Base-by-base conservation (phyloP, 1,140 invertebrate genomes). In the Drosophila mojavensis region DNA sequence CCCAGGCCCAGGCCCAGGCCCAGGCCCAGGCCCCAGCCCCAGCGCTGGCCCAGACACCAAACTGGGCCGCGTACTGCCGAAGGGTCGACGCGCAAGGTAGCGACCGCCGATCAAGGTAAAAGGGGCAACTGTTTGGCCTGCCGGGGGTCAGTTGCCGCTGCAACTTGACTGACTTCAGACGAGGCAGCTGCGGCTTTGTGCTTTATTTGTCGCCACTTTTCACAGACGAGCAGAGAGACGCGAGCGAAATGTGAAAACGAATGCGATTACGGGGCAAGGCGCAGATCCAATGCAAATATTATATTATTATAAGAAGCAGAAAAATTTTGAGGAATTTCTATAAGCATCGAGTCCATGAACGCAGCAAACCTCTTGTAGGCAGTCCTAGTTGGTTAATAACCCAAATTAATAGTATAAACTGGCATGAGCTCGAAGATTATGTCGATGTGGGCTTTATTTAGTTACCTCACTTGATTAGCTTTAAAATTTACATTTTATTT, bases 141-240 rank as follows among this genome's bases (percentile, higher is more conserved):
- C 36, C 36, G 33, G 33, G 56, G 54, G 54, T 55, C 33, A 55
- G 6, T 10, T 9, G 28, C 28, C 5, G 45, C 59, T 58, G 68
- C 56, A 61, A 20, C 43, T 33, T 55, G 43, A 69, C 59, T 63
- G 66, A 75, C 53, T 69, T 39, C 53, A 59, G 28, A 45, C 53
- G 47, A 53, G 60, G 59, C 71, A 51, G 58, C 71, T 68, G 58
- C 60, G 51, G 62, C 39, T 41, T 63, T 70, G 24, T 62, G 26
- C 36, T 51, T 50, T 43, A 51, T 51, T 43, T 73, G 70, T 73
- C 65, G 71, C 65, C 55, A 53, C n/a, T 59, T 72, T 72, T 66
- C 47, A 68, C 65, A 45, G 65, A 50, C 50, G 60, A 56, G 9
- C 59, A 74, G 51, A 43, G 55, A 61, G 28, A 53, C 28, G 10